These are phyloP conservation scores for Cyclopterus lumpus DNA, from an alignment of 2,797 vertebrate genomes.

Conservation along the genomic window DNA sequence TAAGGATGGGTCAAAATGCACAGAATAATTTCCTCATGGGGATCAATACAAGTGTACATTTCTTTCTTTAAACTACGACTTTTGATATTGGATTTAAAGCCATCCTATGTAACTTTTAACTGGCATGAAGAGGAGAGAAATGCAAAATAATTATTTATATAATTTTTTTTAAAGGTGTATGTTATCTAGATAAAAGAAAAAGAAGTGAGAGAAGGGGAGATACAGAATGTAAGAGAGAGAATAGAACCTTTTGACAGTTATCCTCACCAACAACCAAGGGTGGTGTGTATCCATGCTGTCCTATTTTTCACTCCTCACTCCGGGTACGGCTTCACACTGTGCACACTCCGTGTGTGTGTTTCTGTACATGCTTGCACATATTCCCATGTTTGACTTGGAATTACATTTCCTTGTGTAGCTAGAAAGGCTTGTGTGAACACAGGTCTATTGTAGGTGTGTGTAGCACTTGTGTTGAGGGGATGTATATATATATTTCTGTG, in stretches of 20 bases:
- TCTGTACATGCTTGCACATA: slow-evolving; percentile 5
- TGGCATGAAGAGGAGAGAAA: not conserved
- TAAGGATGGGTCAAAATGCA: too few relatives aligned
- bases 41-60: too few relatives aligned
- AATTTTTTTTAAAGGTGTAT: not conserved
- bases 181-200: not conserved
- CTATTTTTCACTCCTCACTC: slow-evolving; percentile 55
- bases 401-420: slow-evolving; percentile 27
- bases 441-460: slow-evolving; percentile 5
- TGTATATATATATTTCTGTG: not conserved
- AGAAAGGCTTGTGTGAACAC: slow-evolving; percentile 21
- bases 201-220: not conserved
- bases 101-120: not conserved
- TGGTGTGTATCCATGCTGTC: slow-evolving; percentile 35
- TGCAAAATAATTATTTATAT: not conserved
- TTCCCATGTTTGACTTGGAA: slow-evolving; percentile 10
- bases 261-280: slow-evolving; percentile 33
- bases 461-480: slow-evolving; percentile 1
- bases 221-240: slow-evolving; percentile 12
- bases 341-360: not conserved
- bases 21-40: too few relatives aligned
- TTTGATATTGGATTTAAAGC: not conserved
- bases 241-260: slow-evolving; percentile 39
- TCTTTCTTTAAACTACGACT: not conserved
- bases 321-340: slow-evolving; percentile 19